These are phyloP conservation scores for Acromyrmex echinatior DNA, from an alignment of 1,140 invertebrate genomes.

Conservation along the genomic window DNA sequence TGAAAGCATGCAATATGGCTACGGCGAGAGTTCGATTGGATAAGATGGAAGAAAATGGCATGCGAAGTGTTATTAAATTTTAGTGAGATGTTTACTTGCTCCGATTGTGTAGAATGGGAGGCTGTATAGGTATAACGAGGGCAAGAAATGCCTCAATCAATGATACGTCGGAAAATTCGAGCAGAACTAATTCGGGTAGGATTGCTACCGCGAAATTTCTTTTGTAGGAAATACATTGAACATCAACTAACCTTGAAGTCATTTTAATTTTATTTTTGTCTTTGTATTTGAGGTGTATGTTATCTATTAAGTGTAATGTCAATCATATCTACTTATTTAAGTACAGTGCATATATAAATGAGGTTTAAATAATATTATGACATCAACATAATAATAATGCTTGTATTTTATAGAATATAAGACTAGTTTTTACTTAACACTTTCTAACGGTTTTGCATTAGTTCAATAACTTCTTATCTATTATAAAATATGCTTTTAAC, in stretches of 20 bases:
- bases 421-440: neutral
- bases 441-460: slow-evolving; percentile 18
- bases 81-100: slow-evolving; percentile 87
- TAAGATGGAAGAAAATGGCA: slow-evolving; percentile 86
- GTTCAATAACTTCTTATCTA: neutral
- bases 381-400: neutral
- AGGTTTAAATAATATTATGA: neutral
- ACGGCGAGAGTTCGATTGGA: slow-evolving; percentile 46
- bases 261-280: slow-evolving; percentile 67
- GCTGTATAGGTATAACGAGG: slow-evolving; percentile 93
- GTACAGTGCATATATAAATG: neutral
- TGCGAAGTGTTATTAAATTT: slow-evolving; percentile 83
- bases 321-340: slow-evolving; percentile 16
- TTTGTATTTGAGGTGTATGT: slow-evolving; percentile 66
- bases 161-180: slow-evolving; percentile 92
- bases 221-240: slow-evolving; percentile 44
- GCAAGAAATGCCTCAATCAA: slow-evolving; percentile 92
- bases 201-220: neutral
- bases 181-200: slow-evolving; percentile 92
- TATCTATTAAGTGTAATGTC: slow-evolving; percentile 50
- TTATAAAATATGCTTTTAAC: slow-evolving; percentile 20
- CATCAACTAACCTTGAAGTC: slow-evolving; percentile 75
- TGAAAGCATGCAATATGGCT: slow-evolving; percentile 37
- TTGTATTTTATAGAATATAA: neutral
- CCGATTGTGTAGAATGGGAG: slow-evolving; percentile 90